Conservation (phyloP, 2,888 invertebrate species). For the Caenorhabditis zanzibari region DNA sequence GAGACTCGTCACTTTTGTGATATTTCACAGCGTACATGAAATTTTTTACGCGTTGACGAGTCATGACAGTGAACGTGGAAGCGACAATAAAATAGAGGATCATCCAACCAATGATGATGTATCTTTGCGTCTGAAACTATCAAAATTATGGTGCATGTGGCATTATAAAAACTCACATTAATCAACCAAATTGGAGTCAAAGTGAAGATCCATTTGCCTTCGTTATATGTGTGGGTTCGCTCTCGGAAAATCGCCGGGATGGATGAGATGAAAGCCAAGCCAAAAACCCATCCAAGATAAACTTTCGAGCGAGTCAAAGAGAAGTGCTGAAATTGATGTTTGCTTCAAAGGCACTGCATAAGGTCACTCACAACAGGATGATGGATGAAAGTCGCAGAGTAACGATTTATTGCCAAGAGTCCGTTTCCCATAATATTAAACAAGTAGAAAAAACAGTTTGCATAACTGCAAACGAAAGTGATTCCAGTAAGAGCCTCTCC, state of each 20-base stretch:
- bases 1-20: constrained; percentile 32
- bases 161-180: neutral
- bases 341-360: neutral
- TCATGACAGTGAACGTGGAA: constrained; percentile 6
- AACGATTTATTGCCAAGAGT: constrained; percentile 40
- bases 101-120: constrained; percentile 24
- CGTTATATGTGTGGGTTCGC: neutral
- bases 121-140: constrained; percentile 16
- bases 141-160: neutral
- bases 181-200: neutral
- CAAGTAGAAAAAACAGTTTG: constrained; percentile 39
- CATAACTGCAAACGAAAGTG: neutral
- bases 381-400: constrained; percentile 8
- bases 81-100: constrained; percentile 13
- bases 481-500: neutral
- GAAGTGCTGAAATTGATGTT: constrained; percentile 16
- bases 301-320: neutral
- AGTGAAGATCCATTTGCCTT: constrained; percentile 3
- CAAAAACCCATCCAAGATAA: neutral
- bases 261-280: neutral
- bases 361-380: constrained; percentile 1
- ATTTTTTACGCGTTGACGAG: constrained; percentile 3
- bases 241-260: constrained; percentile 13
- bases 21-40: constrained; percentile 28
- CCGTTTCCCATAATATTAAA: constrained; percentile 37